phyloP scores from a whole-genome alignment of 2,797 vertebrate genomes.

The Odontamblyopus rebecca region DNA sequence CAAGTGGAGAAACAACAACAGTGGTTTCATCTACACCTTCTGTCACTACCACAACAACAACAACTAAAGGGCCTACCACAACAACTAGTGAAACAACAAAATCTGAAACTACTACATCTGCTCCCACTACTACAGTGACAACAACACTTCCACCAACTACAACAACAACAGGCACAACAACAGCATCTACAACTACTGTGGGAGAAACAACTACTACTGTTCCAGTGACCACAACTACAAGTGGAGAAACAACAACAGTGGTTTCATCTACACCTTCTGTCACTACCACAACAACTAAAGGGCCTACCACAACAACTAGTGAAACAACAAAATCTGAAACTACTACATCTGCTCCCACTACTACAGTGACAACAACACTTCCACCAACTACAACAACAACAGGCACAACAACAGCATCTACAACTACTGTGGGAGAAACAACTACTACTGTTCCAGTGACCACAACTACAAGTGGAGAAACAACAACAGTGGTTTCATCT shows the following conservation, averaged over 20 bases:
- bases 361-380: background rate
- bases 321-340: background rate
- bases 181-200: background rate
- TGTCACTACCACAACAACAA: too few relatives aligned
- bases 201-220: background rate
- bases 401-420: conserved; percentile 5
- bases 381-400: background rate
- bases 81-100: too few relatives aligned
- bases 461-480: background rate
- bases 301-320: background rate
- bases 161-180: background rate
- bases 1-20: too few relatives aligned
- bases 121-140: too few relatives aligned
- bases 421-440: background rate
- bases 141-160: too few relatives aligned
- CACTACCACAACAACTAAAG: background rate
- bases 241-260: background rate
- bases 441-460: background rate
- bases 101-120: too few relatives aligned
- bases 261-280: background rate
- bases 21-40: too few relatives aligned
- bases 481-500: background rate
- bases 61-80: too few relatives aligned
- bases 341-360: background rate
- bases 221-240: background rate